phyloP scores from a whole-genome alignment of 2,888 invertebrate species.

The Pecten maximus region DNA sequence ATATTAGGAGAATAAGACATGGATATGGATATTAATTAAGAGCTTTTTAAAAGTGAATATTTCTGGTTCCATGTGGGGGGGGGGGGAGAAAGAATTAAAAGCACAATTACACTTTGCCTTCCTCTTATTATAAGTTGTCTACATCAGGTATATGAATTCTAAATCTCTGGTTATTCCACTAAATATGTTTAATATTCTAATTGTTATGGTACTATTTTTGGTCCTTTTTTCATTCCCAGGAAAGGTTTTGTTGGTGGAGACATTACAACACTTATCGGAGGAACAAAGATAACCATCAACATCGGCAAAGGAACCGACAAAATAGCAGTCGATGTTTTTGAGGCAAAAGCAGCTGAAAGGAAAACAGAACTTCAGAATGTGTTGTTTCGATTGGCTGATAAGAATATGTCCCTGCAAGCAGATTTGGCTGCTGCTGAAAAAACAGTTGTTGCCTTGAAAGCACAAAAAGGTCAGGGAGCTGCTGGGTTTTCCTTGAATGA shows the following conservation, averaged over 20 bases:
- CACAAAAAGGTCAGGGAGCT: constrained; percentile 62
- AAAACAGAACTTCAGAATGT: constrained; percentile 74
- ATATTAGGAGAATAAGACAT: too few relatives aligned
- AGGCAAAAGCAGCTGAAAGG: constrained; percentile 77
- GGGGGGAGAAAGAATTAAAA: too few relatives aligned
- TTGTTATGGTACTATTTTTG: too few relatives aligned
- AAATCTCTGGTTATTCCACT: too few relatives aligned
- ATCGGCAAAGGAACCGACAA: constrained; percentile 72
- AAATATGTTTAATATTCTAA: too few relatives aligned
- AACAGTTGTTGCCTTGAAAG: constrained; percentile 70
- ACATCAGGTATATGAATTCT: too few relatives aligned
- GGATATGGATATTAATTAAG: too few relatives aligned
- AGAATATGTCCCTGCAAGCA: constrained; percentile 64
- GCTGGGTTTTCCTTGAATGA: constrained; percentile 65
- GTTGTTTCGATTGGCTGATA: constrained; percentile 74
- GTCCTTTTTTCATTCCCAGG: constrained; percentile 63
- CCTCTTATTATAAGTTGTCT: too few relatives aligned
- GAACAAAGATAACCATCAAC: constrained; percentile 72
- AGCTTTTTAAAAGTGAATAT: too few relatives aligned
- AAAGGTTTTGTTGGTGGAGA: constrained; percentile 73
- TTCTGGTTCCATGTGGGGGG: too few relatives aligned
- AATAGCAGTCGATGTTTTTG: constrained; percentile 74
- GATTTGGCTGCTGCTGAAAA: constrained; percentile 73
- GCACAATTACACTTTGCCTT: too few relatives aligned
- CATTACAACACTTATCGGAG: constrained; percentile 69